phyloP scores from a whole-genome alignment of 2,888 invertebrate species.

The Norana najaformis region DNA sequence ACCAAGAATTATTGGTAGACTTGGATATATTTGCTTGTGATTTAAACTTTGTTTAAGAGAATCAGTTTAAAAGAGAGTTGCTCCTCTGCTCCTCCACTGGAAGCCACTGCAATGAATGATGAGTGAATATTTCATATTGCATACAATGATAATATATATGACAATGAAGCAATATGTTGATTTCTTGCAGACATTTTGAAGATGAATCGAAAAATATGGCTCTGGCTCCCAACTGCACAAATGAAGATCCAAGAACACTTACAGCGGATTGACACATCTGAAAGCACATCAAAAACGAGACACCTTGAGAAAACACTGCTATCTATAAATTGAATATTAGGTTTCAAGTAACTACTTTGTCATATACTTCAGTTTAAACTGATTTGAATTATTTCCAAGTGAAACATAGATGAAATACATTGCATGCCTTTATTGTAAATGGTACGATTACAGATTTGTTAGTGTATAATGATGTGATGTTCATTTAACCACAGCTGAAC shows the following conservation, averaged over 20 bases:
- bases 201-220: neutral
- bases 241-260: neutral
- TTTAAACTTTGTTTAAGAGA: too few relatives aligned
- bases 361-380: neutral
- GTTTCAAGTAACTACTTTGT: neutral
- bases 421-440: neutral
- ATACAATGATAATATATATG: too few relatives aligned
- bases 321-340: neutral
- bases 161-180: neutral
- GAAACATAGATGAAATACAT: neutral
- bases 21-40: too few relatives aligned
- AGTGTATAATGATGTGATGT: neutral
- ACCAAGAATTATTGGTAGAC: too few relatives aligned
- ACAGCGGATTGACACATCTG: neutral
- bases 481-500: neutral
- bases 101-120: too few relatives aligned
- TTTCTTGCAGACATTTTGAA: neutral
- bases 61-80: too few relatives aligned
- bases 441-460: neutral
- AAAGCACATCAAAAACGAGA: neutral
- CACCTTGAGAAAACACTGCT: neutral
- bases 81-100: too few relatives aligned
- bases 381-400: neutral
- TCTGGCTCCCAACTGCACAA: constrained; percentile 3
- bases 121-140: too few relatives aligned